Conservation (phyloP, 92 coral and sea anemone genomes). For the Metridium senile region DNA sequence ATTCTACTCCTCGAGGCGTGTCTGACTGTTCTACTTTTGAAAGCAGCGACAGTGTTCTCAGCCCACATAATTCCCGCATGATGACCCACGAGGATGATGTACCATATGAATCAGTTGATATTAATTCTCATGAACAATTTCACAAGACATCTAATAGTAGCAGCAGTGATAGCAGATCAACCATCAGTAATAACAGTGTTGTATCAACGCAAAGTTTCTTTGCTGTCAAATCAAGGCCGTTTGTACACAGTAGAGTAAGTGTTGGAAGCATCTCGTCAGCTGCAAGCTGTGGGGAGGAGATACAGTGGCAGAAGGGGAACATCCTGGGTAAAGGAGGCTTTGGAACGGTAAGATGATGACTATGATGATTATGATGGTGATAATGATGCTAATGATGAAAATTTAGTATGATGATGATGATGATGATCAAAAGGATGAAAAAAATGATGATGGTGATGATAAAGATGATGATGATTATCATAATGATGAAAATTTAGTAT, state of each 20-base stretch:
- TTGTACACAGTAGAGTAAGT: slow-evolving; percentile 75
- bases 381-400: not conserved
- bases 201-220: slow-evolving; percentile 46
- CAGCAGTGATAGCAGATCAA: slow-evolving; percentile 56
- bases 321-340: slow-evolving; percentile 95
- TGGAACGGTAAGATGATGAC: slow-evolving; percentile 75
- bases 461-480: no score
- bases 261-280: slow-evolving; percentile 60
- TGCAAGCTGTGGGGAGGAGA: slow-evolving; percentile 83
- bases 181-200: slow-evolving; percentile 38
- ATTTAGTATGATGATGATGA: not conserved
- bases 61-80: slow-evolving; percentile 50
- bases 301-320: slow-evolving; percentile 94
- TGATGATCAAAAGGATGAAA: not conserved
- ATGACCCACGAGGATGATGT: slow-evolving; percentile 44
- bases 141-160: slow-evolving; percentile 33
- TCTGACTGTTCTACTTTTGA: slow-evolving; percentile 68
- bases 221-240: slow-evolving; percentile 9
- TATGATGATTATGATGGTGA: not conserved
- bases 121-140: slow-evolving; percentile 46
- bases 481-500: not conserved
- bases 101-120: slow-evolving; percentile 60
- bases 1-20: slow-evolving; percentile 60
- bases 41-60: slow-evolving; percentile 65
- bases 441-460: not conserved